Evolutionary conservation across 2,113 vertebrate genomes (phyloP).

Genomic region (Mola mola): DNA sequence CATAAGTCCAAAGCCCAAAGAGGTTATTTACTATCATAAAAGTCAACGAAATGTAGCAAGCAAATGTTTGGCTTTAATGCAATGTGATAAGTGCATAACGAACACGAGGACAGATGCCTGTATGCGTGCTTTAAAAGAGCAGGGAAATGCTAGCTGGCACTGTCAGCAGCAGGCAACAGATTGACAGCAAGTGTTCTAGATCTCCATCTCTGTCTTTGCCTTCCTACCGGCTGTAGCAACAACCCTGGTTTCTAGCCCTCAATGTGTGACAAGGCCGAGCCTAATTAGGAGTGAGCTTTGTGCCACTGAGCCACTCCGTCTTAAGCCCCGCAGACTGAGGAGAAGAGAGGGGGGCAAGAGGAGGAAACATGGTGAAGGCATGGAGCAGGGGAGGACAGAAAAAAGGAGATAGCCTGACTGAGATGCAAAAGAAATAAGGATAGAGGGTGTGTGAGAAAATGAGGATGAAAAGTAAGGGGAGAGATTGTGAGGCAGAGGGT

Average conservation of each 20-base stretch:
- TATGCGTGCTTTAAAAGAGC: constrained; percentile 9
- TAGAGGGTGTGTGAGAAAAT: constrained; percentile 22
- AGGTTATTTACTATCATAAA: no score
- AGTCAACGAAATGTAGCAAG: no score
- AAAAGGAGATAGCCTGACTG: constrained; percentile 61
- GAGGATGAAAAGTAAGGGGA: constrained; percentile 14
- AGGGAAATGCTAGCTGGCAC: constrained; percentile 28
- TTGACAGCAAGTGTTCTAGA: constrained; percentile 57
- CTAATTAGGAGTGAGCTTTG: constrained; percentile 77
- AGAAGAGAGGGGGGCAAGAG: constrained; percentile 9
- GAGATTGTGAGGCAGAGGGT: constrained; percentile 13
- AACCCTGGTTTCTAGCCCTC: constrained; percentile 58
- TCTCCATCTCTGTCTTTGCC: constrained; percentile 65
- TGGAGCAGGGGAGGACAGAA: constrained; percentile 48
- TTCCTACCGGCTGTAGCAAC: constrained; percentile 66
- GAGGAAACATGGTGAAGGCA: constrained; percentile 33
- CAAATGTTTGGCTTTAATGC: no score
- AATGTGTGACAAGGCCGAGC: constrained; percentile 72
- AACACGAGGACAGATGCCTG: neutral
- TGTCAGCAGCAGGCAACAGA: constrained; percentile 44
- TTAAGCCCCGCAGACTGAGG: constrained; percentile 58
- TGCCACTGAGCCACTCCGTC: constrained; percentile 66
- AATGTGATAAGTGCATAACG: no score
- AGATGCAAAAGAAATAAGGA: constrained; percentile 51
- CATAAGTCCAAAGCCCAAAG: no score